phyloP scores from a whole-genome alignment of 92 coral and sea anemone species.

The Plumapathes pennacea region DNA sequence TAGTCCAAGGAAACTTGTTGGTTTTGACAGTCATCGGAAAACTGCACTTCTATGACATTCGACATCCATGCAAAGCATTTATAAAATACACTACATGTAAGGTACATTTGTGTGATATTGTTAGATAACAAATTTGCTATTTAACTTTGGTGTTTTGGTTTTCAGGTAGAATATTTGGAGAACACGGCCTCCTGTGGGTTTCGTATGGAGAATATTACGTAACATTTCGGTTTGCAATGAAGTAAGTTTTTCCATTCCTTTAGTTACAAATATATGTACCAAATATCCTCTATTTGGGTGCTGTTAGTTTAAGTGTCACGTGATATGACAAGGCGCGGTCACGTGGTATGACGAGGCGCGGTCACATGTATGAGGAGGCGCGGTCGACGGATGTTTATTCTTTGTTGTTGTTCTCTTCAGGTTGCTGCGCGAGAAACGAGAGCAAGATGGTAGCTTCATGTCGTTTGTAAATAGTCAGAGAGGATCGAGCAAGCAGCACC shows the following conservation, averaged over 20 bases:
- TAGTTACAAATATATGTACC: not conserved
- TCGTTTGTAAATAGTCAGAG: slow-evolving; percentile 83
- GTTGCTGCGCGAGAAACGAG: slow-evolving; percentile 85
- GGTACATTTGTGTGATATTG: no score
- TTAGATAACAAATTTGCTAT: not conserved
- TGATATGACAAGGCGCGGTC: not conserved
- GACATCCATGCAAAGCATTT: no score
- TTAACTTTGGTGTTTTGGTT: slow-evolving; percentile 1
- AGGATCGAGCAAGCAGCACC: slow-evolving; percentile 67
- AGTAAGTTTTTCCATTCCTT: slow-evolving; percentile 45
- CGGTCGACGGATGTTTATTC: slow-evolving; percentile 1
- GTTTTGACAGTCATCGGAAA: no score
- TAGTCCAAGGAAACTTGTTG: no score
- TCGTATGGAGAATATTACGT: slow-evolving; percentile 80
- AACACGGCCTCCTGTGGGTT: slow-evolving; percentile 85
- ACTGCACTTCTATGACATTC: no score
- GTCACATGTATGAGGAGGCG: not conserved
- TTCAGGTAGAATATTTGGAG: slow-evolving; percentile 80
- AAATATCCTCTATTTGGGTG: not conserved
- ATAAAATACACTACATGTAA: no score
- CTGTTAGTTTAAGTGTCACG: not conserved
- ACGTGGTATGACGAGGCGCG: not conserved
- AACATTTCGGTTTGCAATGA: slow-evolving; percentile 65
- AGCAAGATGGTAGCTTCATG: slow-evolving; percentile 86
- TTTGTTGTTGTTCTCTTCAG: slow-evolving; percentile 31